Base-by-base conservation (phyloP, 64 coral and sea anemone genomes). In the Montipora sp. region DNA sequence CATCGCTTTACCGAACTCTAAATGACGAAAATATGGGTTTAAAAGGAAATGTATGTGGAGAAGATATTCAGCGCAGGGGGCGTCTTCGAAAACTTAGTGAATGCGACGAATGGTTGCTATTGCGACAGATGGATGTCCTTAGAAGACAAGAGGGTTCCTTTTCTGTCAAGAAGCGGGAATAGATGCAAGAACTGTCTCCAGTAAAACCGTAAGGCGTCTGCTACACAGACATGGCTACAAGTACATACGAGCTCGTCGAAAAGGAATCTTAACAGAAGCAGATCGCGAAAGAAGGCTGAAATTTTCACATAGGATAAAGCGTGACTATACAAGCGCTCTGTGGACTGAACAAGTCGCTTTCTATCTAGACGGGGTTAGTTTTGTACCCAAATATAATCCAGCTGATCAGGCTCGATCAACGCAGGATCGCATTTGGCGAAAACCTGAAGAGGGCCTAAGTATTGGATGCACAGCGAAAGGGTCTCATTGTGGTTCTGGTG, bases 251-350 rank as follows among this genome's bases (percentile, higher is more conserved):
- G 59, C 61, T 9, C 53, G 77, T 78, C 22, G 51, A 68, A 72
- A 91, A 55, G 15, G 85, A 12, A 21, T 91, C 19, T 71, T 82
- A 78, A 46, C 78, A 73, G 44, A 14, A 15, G 78, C 13, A 45
- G 78, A 82, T 47, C 63, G 12, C 16, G 4, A 48, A 81, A 90
- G 49, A 47, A 79, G 88, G 51, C n/a, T 81, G 49, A 51, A 79
- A 66, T 90, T 90, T 90, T 78, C 89, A 71, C 4, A 48, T 11
- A 46, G 18, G 44, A 91, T 91, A 50, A 79, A 82, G 46, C 53
- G 19, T 9, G 61, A 68, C 0, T 91, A 82, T 67, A 47, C 78
- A 7, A 18, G 43, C 11, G 0, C 53, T 46, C 50, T 80, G 65
- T 81, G 65, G 60, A 57, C 77, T 10, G 44, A 77, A 77, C 75